Evolutionary conservation across 2,888 invertebrate genomes (phyloP).

Genomic region (Amblyteles armatorius): DNA sequence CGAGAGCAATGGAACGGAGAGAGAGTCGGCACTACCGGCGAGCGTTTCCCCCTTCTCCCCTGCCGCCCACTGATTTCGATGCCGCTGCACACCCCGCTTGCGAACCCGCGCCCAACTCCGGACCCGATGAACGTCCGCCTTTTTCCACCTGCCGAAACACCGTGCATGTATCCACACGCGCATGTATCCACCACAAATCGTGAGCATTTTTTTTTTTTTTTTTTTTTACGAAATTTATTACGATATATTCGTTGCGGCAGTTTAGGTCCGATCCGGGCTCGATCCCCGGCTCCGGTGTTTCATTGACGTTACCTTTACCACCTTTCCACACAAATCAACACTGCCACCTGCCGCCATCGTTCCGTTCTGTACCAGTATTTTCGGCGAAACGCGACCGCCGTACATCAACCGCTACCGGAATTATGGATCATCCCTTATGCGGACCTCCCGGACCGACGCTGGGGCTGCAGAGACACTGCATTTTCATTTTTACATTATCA

Average conservation of each 20-base stretch:
- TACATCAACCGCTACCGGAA: conserved; percentile 45
- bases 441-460: background rate
- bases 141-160: conserved; percentile 70
- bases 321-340: conserved; percentile 67
- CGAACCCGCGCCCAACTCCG: conserved; percentile 58
- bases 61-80: conserved; percentile 59
- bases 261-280: conserved; percentile 41
- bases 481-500: conserved; percentile 37
- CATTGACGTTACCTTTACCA: conserved; percentile 64
- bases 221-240: conserved; percentile 69
- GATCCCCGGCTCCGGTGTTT: conserved; percentile 34
- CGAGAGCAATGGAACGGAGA: conserved; percentile 63
- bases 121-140: conserved; percentile 60
- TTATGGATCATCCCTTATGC: conserved; percentile 46
- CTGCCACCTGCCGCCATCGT: conserved; percentile 38
- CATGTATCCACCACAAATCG: conserved; percentile 66
- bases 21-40: conserved; percentile 70
- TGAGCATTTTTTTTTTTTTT: conserved; percentile 69
- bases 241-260: conserved; percentile 63
- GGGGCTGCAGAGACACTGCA: background rate
- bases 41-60: conserved; percentile 51
- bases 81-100: conserved; percentile 29
- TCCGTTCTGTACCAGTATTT: conserved; percentile 45
- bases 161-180: conserved; percentile 55
- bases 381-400: conserved; percentile 47